Conservation (phyloP, 1,140 invertebrate genomes). For the Oncopeltus fasciatus region DNA sequence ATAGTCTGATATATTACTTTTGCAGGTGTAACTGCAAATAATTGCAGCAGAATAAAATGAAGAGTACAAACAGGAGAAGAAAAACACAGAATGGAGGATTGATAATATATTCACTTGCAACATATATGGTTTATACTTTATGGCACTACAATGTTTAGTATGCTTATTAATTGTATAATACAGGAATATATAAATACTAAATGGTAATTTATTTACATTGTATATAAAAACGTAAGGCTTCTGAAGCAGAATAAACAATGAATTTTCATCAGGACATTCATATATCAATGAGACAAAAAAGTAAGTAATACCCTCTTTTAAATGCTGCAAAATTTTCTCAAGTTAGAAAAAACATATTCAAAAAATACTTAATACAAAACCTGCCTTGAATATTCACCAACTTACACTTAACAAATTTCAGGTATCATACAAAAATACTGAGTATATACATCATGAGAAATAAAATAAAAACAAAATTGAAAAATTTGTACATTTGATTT, state of each 20-base stretch:
- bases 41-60: no score
- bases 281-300: not conserved
- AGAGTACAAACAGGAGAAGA: no score
- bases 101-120: not conserved
- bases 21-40: no score
- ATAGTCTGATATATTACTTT: no score
- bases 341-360: not conserved
- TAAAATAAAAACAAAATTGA: not conserved
- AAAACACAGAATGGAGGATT: no score
- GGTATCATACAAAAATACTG: conserved; percentile 2
- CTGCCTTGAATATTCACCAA: not conserved
- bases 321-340: not conserved
- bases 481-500: not conserved
- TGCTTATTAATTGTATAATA: not conserved
- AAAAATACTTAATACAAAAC: conserved; percentile 1
- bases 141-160: conserved; percentile 13
- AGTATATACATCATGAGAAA: not conserved
- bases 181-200: not conserved
- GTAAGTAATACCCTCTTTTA: not conserved
- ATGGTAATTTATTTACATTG: not conserved
- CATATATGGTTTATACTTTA: not conserved
- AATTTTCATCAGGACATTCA: not conserved
- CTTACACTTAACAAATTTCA: not conserved
- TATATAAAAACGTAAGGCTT: conserved; percentile 12
- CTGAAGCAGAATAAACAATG: conserved; percentile 7